Evolutionary conservation across 2,113 vertebrate genomes (phyloP).

Genomic region (Merops nubicus): DNA sequence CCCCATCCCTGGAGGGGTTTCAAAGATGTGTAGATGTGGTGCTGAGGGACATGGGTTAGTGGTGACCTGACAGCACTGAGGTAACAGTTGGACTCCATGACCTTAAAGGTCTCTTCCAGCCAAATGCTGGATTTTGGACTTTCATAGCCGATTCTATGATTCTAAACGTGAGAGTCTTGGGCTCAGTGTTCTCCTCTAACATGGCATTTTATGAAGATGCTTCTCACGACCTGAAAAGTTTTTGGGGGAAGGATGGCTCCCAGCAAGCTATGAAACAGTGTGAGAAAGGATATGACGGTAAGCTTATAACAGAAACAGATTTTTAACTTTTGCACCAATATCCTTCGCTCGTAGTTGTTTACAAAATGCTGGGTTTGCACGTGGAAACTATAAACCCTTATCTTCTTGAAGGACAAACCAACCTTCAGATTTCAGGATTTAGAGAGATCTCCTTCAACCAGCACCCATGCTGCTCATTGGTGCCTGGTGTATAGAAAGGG

Average conservation of each 20-base stretch:
- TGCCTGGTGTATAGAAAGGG: background rate
- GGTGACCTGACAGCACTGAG: no score
- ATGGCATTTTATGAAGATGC: background rate
- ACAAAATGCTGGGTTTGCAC: background rate
- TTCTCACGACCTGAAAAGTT: background rate
- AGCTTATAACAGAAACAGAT: background rate
- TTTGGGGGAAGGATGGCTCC: background rate
- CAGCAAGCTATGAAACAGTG: background rate
- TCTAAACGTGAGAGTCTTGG: background rate
- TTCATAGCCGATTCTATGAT: background rate
- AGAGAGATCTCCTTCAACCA: rapidly evolving
- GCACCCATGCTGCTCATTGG: background rate
- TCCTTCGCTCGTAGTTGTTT: background rate
- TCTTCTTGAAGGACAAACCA: background rate
- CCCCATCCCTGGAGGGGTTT: no score
- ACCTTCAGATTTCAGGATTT: background rate
- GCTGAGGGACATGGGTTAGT: no score
- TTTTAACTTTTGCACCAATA: background rate
- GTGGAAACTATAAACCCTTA: background rate
- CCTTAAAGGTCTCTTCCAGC: background rate
- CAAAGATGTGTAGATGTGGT: no score
- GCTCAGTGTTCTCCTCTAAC: background rate
- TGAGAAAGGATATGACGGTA: background rate
- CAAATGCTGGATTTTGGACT: no score
- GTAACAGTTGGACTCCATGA: background rate